Conservation (phyloP, 2,113 vertebrate genomes). For the Deroptyus accipitrinus region DNA sequence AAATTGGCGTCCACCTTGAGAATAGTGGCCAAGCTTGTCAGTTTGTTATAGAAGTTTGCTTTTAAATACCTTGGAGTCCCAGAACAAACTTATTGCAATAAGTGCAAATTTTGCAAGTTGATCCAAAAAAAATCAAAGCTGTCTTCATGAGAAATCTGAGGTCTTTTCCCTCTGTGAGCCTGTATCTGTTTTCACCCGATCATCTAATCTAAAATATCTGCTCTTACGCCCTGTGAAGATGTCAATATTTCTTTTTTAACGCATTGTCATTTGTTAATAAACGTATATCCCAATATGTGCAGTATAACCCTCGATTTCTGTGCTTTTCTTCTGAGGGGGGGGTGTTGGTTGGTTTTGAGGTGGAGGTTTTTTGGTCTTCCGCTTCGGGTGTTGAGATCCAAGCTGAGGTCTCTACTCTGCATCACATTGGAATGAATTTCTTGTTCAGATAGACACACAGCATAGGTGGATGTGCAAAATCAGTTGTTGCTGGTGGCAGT, state of each 20-base stretch:
- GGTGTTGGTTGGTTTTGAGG: too few species aligned
- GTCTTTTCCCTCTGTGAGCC: background rate
- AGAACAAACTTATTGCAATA: background rate
- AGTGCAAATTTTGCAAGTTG: background rate
- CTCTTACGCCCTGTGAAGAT: background rate
- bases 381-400: background rate
- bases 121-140: background rate
- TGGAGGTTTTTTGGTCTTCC: background rate
- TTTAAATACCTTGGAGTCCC: background rate
- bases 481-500: background rate
- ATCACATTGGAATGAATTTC: accelerated
- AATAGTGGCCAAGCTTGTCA: background rate
- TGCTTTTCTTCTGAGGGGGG: too few species aligned
- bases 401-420: background rate
- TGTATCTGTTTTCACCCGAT: background rate
- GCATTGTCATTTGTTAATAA: background rate
- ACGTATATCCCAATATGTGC: background rate
- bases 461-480: background rate
- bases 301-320: too few species aligned
- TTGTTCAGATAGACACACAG: background rate
- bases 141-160: background rate
- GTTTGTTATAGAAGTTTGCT: background rate
- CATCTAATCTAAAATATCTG: background rate
- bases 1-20: background rate
- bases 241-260: too few species aligned